Conservation (phyloP, 2,888 invertebrate genomes). For the Protodeltote pygarga region DNA sequence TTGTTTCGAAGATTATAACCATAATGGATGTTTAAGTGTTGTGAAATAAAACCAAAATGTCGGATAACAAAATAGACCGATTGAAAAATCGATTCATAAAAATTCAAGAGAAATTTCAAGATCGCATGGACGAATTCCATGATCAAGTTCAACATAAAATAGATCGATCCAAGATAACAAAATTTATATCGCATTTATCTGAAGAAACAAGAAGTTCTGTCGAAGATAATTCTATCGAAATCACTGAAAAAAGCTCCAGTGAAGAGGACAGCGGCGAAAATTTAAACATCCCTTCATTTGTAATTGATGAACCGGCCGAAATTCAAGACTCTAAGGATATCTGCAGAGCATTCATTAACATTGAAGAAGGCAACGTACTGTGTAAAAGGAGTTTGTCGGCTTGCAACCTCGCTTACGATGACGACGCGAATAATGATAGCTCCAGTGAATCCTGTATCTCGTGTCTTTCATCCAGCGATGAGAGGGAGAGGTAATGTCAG, state of each 20-base stretch:
- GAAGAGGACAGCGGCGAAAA: slow-evolving; percentile 50
- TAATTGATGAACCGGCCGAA: slow-evolving; percentile 65
- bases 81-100: slow-evolving; percentile 70
- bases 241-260: slow-evolving; percentile 50
- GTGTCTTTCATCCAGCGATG: slow-evolving; percentile 70
- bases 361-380: slow-evolving; percentile 68
- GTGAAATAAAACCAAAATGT: slow-evolving; percentile 51
- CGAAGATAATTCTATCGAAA: slow-evolving; percentile 53
- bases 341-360: slow-evolving; percentile 70
- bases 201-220: slow-evolving; percentile 70
- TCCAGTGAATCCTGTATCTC: slow-evolving; percentile 74
- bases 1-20: no score
- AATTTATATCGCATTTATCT: slow-evolving; percentile 71
- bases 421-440: slow-evolving; percentile 59
- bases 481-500: slow-evolving; percentile 63
- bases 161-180: slow-evolving; percentile 67
- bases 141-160: slow-evolving; percentile 77
- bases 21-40: slow-evolving; percentile 5
- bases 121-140: slow-evolving; percentile 77
- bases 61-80: slow-evolving; percentile 73
- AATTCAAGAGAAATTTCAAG: slow-evolving; percentile 78
- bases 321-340: slow-evolving; percentile 58
- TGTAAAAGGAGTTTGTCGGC: slow-evolving; percentile 69
- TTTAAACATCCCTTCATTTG: slow-evolving; percentile 67
- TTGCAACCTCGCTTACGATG: slow-evolving; percentile 65